Base-by-base conservation (phyloP, 1,140 invertebrate genomes). In the Paramacrobiotus metropolitanus region DNA sequence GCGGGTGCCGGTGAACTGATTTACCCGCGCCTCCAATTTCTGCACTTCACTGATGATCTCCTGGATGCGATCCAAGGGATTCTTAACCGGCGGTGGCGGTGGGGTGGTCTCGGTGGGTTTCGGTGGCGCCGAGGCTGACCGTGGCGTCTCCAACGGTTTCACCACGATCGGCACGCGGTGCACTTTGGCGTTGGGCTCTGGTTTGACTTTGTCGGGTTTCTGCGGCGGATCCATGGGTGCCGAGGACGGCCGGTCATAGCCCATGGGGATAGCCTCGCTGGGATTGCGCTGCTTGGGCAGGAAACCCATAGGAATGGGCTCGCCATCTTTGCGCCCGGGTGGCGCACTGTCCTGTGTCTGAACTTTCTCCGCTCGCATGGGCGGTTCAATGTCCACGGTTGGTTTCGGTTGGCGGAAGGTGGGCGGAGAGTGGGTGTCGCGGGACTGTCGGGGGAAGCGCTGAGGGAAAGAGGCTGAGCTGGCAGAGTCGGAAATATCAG, bases 101-200 rank as follows among this genome's bases (percentile, higher is more conserved):
- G 48, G 24, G 9, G 48, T 20, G 48, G 48, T 24, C 24, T 55
- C 15, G 4, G 48, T 20, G 24, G 15, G 48, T 55, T 15, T 15
- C 15, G 24, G 15, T 28, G 48, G 48, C 24, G 48, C 48, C 4
- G 48, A 55, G 4, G 48, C 48, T 15, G 48, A 55, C 15, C 48
- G 48, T 9, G 48, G 48, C 4, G 24, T 4, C 15, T 55, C 48
- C 15, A 24, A 24, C 15, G 15, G 4, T 28, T 55, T 55, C 4
- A 55, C 48, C 15, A 55, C 48, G 24, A 55, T 55, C 15, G 48
- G 48, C 4, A 55, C 48, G 9, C 48, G 48, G 48, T 55, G 48
- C 15, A 9, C 4, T 24, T 15, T 55, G 48, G 15, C 48, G 4
- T 15, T 24, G 24, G 4, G 15, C 15, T 15, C 15, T 15, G 48